Evolutionary conservation across 2,888 invertebrate species (phyloP), one percentile per base, ranked within the genome.

Genomic region (Napeogenes sylphis): DNA sequence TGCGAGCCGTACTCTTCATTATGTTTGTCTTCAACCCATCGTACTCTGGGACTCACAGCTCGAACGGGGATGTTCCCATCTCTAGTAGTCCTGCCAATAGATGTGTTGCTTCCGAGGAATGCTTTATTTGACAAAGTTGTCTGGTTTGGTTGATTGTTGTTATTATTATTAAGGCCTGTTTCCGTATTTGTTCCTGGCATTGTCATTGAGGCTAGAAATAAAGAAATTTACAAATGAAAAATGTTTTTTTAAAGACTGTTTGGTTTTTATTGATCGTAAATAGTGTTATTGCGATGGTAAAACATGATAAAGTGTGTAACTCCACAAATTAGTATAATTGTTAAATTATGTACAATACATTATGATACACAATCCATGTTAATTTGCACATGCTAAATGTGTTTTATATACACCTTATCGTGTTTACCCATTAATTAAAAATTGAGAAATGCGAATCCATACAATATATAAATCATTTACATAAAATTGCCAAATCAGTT

Each of bases 141-240:
- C 71, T 88, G 87, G 73, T 80, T 91, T 70, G 86, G 81, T 67
- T 88, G 73, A 70, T 82, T 85, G 73, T 79, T 91, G 73, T 89
- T 79, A 69, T 81, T 84, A 75, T 78, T 84, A 73, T 84, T 92
- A 73, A 88, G 78, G 69, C 82, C 88, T 70, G 90, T 88, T 77
- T 93, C 92, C 76, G 91, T 87, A 71, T 93, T 92, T 79, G 91
- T 91, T 82, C 92, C 92, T 79, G 93, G 91, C 80, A 94, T 93
- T 74, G 94, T 94, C 84, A 94, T 93, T 73, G 94, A 94, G 78
- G 94, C 94, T 94, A 91, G 54, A 92, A 92, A 71, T 51, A 51
- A 51, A 51, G 30, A 5, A 51, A 30, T 42, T 63, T 13, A 53
- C 55, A 38, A n/a, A 4, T 30, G 14, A 59, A 12, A 55, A 56